phyloP scores from a whole-genome alignment of 2,113 vertebrate genomes.

The Gyps fulvus region DNA sequence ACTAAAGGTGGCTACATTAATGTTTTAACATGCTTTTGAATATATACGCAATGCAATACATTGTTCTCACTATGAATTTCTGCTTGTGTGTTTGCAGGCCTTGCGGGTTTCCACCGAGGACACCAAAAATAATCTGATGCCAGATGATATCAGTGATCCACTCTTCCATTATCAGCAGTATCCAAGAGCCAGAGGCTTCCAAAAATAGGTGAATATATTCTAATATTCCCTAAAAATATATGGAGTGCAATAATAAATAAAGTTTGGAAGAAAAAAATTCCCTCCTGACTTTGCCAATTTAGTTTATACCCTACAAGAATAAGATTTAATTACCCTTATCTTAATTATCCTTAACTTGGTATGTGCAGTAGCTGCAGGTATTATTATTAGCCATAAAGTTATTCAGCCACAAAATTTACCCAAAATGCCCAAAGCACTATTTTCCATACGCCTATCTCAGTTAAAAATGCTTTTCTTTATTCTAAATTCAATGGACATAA shows the following conservation, averaged over 20 bases:
- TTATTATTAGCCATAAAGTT: slow-evolving; percentile 10
- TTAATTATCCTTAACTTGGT: slow-evolving; percentile 14
- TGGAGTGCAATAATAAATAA: not conserved
- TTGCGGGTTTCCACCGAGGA: not conserved
- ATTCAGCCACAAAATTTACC: slow-evolving; percentile 15
- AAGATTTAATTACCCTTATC: slow-evolving; percentile 5
- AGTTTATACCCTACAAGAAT: not conserved
- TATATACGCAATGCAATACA: not conserved
- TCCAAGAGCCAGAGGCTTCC: not conserved
- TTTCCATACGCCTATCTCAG: not conserved
- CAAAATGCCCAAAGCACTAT: not conserved
- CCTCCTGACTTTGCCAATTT: not conserved
- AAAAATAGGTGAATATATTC: not conserved
- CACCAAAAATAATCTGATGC: not conserved
- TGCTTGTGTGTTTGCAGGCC: not conserved
- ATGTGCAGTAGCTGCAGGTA: not conserved
- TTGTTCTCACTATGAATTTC: not conserved
- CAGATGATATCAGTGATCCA: not conserved
- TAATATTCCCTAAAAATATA: not conserved
- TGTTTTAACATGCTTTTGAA: not conserved
- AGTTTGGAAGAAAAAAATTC: not conserved
- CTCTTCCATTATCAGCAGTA: not conserved
- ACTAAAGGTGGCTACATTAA: not conserved
- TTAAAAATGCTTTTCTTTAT: not conserved
- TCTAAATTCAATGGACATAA: not conserved